Base-by-base conservation (phyloP, 2,113 vertebrate species). In the Anguilla japonica region DNA sequence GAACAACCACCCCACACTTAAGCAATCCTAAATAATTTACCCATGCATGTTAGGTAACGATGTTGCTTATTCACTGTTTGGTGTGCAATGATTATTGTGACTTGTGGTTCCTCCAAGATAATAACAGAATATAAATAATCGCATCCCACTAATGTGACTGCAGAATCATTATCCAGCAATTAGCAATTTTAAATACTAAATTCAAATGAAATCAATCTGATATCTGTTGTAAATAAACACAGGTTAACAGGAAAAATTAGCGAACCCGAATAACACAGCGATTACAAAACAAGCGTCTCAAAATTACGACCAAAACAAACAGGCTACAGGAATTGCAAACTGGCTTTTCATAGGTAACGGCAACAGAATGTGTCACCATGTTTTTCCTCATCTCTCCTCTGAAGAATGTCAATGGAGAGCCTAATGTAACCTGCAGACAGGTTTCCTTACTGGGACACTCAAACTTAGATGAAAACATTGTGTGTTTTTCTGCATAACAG, bases 381-480 rank as follows among this genome's bases (percentile, higher is more conserved):
- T 26, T 75, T 75, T 43, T 41, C 41, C 41, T 63, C 78, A 80
- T 85, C 84, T 85, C 50, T 85, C 46, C 29, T 40, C 43, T 80
- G 50, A 85, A 43, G 79, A 81, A 43, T 18, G 34, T 63, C 79
- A 81, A 86, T 53, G 41, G 79, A 15, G 41, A 79, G 15, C n/a
- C 41, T 41, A 57, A 63, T 56, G 79, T 57, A 63, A 53, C 67
- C 79, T 39, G 14, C 79, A 86, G 39, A 81, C 79, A 60, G 39
- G 82, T 63, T 63, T 81, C 53, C 85, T 22, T 60, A 34, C 83
- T 57, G 39, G 46, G 34, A 85, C 8, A 53, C 34, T 86, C n/a
- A 86, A 86, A 86, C 40, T 39, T 67, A 57, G 85, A 67, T 81
- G 67, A 86, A 86, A 82, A 86, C 85, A 67, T 79, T 80, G 75